phyloP scores from a whole-genome alignment of 2,797 vertebrate species.

The Orientallactaga sibirica region DNA sequence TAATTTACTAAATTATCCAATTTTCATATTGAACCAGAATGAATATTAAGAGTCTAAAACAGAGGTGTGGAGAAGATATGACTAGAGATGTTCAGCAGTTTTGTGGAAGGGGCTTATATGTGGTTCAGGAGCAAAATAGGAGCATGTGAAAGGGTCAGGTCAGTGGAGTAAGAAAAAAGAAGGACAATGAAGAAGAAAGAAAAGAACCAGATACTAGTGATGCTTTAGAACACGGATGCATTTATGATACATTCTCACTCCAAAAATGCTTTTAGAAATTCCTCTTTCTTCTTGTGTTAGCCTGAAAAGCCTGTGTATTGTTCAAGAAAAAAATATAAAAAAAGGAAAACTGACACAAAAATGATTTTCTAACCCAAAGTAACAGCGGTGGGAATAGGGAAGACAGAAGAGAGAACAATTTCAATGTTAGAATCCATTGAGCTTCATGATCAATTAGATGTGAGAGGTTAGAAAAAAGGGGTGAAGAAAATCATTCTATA shows the following conservation, averaged over 20 bases:
- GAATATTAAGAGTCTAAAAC: conserved; percentile 3
- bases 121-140: not conserved
- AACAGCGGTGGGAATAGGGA: conserved; percentile 9
- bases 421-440: conserved; percentile 58
- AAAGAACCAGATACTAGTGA: not conserved
- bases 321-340: not conserved
- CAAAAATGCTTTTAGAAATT: conserved; percentile 40
- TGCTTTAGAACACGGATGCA: not conserved
- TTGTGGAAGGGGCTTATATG: not conserved
- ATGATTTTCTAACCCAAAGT: conserved; percentile 22
- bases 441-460: conserved; percentile 18
- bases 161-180: not conserved
- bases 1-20: conserved; percentile 15
- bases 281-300: not conserved
- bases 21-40: not conserved
- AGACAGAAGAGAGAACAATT: conserved; percentile 42
- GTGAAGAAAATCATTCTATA: conserved; percentile 51
- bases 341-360: conserved; percentile 1
- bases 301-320: conserved; percentile 26
- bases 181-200: not conserved
- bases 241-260: conserved; percentile 1
- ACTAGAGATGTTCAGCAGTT: not conserved
- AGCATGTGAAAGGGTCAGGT: not conserved
- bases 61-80: not conserved
- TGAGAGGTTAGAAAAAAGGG: conserved; percentile 44